These are phyloP conservation scores for Vulpes ferrilata DNA, from an alignment of 2,113 vertebrate species.

Conservation along the genomic window DNA sequence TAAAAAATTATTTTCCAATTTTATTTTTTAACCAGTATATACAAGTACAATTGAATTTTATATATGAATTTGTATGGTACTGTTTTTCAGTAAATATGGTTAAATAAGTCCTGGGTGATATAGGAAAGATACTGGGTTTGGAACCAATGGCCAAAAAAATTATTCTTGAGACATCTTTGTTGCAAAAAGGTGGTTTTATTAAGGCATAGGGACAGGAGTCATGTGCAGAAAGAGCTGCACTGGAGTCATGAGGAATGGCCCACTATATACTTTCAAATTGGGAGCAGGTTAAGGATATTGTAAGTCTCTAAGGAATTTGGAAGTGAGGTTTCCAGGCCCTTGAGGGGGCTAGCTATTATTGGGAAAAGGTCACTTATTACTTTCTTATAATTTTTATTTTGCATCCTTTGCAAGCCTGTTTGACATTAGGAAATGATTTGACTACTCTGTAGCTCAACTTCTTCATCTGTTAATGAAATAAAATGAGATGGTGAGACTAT, in stretches of 20 bases:
- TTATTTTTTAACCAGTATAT: neutral
- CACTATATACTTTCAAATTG: neutral
- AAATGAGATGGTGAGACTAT: neutral
- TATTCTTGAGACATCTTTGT: neutral
- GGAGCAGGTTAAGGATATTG: neutral
- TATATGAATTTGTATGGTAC: neutral
- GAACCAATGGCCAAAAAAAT: neutral
- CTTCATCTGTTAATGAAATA: neutral
- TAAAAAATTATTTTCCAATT: neutral
- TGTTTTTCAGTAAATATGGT: neutral
- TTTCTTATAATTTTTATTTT: neutral
- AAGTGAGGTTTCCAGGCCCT: neutral
- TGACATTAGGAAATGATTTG: neutral
- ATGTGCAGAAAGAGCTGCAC: neutral
- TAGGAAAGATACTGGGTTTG: neutral
- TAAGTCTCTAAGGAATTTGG: neutral
- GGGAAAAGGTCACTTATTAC: neutral
- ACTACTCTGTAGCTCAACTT: neutral
- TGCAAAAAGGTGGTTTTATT: neutral
- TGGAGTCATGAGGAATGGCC: neutral
- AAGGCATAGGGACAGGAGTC: neutral
- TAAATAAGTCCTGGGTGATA: neutral
- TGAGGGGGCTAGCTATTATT: neutral
- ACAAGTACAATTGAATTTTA: neutral
- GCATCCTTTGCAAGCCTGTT: neutral